phyloP scores from a whole-genome alignment of 2,113 vertebrate species.

The Diadophis punctatus region DNA sequence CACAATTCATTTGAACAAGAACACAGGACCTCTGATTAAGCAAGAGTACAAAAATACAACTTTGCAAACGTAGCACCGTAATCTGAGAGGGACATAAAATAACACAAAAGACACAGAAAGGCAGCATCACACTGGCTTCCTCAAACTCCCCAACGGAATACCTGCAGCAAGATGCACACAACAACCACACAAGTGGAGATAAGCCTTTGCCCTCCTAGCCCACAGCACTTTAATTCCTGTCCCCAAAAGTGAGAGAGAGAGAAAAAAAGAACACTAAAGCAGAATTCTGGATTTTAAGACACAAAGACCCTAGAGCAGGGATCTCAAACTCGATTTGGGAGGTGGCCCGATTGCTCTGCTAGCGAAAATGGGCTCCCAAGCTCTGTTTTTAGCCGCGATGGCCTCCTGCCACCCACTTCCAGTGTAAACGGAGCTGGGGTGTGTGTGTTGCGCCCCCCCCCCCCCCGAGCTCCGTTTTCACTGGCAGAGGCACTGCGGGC shows the following conservation, averaged over 20 bases:
- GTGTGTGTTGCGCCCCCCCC: too few species aligned
- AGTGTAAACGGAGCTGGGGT: too few species aligned
- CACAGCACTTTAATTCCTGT: neutral
- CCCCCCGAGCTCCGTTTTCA: too few species aligned
- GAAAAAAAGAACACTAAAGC: neutral
- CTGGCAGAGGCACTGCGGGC: too few species aligned
- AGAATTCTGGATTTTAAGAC: neutral
- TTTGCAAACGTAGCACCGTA: neutral
- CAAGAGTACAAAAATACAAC: neutral
- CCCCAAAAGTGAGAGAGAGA: conserved; percentile 1
- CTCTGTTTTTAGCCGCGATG: too few species aligned
- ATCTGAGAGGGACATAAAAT: neutral
- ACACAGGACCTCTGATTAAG: neutral
- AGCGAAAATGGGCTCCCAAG: too few species aligned
- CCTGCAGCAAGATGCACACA: neutral
- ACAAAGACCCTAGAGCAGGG: neutral
- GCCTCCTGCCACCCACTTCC: too few species aligned
- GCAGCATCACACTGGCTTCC: neutral
- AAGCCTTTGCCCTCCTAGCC: neutral
- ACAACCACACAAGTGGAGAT: neutral
- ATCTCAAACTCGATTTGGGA: too few species aligned
- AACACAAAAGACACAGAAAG: neutral
- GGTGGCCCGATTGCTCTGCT: too few species aligned
- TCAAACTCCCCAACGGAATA: neutral
- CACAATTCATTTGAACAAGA: neutral